Conservation (phyloP, 2,113 vertebrate genomes). For the Gambusia holbrooki region DNA sequence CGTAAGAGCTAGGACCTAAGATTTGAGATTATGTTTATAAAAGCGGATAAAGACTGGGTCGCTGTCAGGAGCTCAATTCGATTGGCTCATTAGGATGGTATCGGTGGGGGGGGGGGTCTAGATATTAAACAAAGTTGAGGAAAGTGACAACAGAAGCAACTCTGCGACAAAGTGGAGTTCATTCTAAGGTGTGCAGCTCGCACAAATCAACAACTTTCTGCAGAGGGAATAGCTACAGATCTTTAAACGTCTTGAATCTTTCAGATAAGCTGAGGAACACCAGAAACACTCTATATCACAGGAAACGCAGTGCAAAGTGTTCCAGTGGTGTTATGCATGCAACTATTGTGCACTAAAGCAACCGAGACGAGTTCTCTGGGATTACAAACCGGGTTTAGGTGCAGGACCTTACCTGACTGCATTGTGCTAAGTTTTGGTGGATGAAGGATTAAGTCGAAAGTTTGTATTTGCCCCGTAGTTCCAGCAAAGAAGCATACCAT, state of each 20-base stretch:
- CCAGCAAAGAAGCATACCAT: too few relatives aligned
- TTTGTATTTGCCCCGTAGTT: background rate
- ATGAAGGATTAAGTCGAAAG: background rate
- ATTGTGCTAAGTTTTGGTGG: background rate
- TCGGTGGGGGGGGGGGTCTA: too few relatives aligned
- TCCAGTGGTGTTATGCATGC: background rate
- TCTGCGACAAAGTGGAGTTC: too few relatives aligned
- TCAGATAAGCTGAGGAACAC: background rate
- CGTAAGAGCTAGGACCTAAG: background rate
- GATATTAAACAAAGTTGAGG: too few relatives aligned
- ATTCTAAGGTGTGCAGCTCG: too few relatives aligned
- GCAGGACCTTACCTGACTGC: background rate
- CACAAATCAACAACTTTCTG: too few relatives aligned
- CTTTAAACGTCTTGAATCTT: background rate
- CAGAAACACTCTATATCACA: background rate
- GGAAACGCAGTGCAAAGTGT: background rate
- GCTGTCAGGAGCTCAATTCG: too few relatives aligned
- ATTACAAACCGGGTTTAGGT: background rate
- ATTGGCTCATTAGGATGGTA: too few relatives aligned
- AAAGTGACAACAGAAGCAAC: too few relatives aligned
- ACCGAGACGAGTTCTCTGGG: background rate
- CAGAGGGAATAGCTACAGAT: too few relatives aligned
- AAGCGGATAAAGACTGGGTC: background rate
- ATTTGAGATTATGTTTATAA: background rate
- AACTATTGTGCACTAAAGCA: background rate